These are phyloP conservation scores for Craterocephalus amniculus DNA, from an alignment of 2,797 vertebrate species.

Conservation along the genomic window DNA sequence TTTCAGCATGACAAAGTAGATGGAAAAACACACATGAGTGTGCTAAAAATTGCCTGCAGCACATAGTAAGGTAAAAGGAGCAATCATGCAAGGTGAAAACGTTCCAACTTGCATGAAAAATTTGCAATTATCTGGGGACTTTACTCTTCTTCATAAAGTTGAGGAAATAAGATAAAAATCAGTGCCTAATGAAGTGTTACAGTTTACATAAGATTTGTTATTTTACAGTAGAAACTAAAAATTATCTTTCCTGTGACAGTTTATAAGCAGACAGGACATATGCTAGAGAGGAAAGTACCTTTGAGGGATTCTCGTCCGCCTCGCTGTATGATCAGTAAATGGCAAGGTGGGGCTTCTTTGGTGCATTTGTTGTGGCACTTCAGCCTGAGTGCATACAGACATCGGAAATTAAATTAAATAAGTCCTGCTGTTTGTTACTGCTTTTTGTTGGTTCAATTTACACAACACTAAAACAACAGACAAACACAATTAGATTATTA, in stretches of 20 bases:
- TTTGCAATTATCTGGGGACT: background rate
- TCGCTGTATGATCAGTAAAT: slow-evolving; percentile 96
- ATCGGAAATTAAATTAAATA: slow-evolving; percentile 2
- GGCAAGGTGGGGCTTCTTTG: slow-evolving; percentile 99
- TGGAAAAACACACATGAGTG: background rate
- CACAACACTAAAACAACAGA: background rate
- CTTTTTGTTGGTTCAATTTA: slow-evolving; percentile 13
- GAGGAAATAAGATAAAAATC: background rate
- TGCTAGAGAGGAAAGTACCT: slow-evolving; percentile 57
- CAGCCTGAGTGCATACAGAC: slow-evolving; percentile 82
- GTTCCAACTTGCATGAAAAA: slow-evolving; percentile 14
- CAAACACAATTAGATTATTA: slow-evolving; percentile 7
- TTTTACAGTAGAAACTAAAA: background rate
- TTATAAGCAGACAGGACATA: background rate
- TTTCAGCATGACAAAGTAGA: background rate
- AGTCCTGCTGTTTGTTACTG: background rate
- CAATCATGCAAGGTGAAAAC: slow-evolving; percentile 12
- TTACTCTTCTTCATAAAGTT: background rate
- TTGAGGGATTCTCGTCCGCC: slow-evolving; percentile 88
- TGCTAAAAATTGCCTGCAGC: slow-evolving; percentile 1
- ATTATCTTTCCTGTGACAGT: background rate
- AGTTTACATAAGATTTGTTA: background rate
- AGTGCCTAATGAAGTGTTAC: background rate
- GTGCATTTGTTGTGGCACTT: slow-evolving; percentile 99
- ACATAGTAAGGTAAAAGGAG: slow-evolving; percentile 11